Conservation (phyloP, 2,888 invertebrate species). For the Craniophora ligustri region DNA sequence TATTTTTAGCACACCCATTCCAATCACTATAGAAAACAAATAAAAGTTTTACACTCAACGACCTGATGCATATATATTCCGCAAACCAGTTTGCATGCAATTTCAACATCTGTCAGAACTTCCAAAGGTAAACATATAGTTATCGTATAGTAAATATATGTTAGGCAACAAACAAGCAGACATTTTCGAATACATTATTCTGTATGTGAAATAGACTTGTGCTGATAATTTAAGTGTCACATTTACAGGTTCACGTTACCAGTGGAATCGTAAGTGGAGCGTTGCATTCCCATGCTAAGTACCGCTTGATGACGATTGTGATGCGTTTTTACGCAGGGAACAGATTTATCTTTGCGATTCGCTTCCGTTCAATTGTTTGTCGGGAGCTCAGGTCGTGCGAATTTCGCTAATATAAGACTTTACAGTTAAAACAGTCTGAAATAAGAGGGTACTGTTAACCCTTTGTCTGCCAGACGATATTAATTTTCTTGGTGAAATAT, state of each 20-base stretch:
- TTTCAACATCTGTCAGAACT: conserved; percentile 18
- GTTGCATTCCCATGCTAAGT: conserved; percentile 81
- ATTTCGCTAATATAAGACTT: conserved; percentile 33
- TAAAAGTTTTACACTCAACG: too few relatives aligned
- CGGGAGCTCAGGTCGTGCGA: conserved; percentile 69
- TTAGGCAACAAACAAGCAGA: conserved; percentile 26
- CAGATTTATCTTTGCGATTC: conserved; percentile 73
- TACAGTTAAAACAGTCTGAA: conserved; percentile 24
- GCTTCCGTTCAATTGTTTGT: conserved; percentile 68
- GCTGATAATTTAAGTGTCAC: conserved; percentile 50
- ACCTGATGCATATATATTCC: neutral
- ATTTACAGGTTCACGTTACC: conserved; percentile 64
- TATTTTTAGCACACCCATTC: too few relatives aligned
- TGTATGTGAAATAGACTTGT: conserved; percentile 11
- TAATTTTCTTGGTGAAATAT: too few relatives aligned
- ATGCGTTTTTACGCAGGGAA: conserved; percentile 69
- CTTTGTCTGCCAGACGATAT: neutral
- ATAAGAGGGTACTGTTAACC: neutral
- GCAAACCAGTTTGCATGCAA: conserved; percentile 8
- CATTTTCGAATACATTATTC: conserved; percentile 13
- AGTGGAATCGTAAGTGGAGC: conserved; percentile 77
- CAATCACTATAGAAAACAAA: too few relatives aligned
- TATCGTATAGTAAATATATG: too few relatives aligned
- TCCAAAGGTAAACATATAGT: too few relatives aligned
- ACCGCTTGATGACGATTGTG: conserved; percentile 60